Base-by-base conservation (phyloP, 37 sponge, comb jelly and placozoan genomes). In the Crambe crambe region DNA sequence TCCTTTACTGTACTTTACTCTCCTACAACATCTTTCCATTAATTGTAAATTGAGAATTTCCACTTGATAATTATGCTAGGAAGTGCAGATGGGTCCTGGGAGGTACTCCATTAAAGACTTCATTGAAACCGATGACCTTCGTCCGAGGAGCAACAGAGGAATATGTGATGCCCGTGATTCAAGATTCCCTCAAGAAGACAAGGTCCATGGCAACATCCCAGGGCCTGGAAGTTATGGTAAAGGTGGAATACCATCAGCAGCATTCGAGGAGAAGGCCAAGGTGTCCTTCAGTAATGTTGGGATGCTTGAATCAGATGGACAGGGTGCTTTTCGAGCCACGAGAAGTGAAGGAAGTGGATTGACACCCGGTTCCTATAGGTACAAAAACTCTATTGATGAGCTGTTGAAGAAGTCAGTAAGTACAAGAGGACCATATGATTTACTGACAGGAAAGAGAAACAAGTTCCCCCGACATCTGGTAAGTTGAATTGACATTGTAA, bases 341-440 rank as follows among this genome's bases (percentile, higher is more conserved):
- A 38, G 58, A 30, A 68, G 40, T 8, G 42, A 43, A 58, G 98
- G 98, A 21, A 91, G 89, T 56, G 87, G 78, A 31, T 83, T 98
- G 3, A 67, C 93, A 34, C 98, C 98, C 0, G 92, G 94, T 0
- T 80, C 67, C 68, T 98, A 98, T 65, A 74, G 72, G 21, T 64
- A 87, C 60, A 78, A 51, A 54, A 90, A 87, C 44, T 77, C 91
- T 42, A 88, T 91, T 31, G 77, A 93, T 18, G 44, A 91, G 36
- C 81, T 93, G 21, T 58, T 95, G 43, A 64, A 86, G 26, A 90
- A 90, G 79, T 81, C 54, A 6, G 76, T 86, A 37, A 91, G 98
- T 82, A 85, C 73, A 70, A 84, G 94, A 72, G 98, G 98, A 2
- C 98, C 98, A 2, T 98, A 98, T 41, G 98, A 98, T 30, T 80